These are phyloP conservation scores for Sussaba pulchella DNA, from an alignment of 2,888 invertebrate genomes.

Conservation along the genomic window DNA sequence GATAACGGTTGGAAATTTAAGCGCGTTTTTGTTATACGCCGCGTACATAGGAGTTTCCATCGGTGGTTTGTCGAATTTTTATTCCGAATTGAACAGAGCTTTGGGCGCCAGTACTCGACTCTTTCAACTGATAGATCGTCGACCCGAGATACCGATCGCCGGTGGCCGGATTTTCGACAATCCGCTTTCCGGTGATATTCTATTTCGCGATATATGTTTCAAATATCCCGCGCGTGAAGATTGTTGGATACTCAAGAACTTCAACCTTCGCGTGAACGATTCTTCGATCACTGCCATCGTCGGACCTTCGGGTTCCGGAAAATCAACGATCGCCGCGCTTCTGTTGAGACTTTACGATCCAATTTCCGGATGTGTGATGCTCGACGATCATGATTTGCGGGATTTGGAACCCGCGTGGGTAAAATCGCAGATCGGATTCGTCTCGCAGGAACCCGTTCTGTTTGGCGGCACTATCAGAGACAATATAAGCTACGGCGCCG, in stretches of 20 bases:
- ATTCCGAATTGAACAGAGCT: slow-evolving; percentile 96
- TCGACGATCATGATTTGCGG: slow-evolving; percentile 92
- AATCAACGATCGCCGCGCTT: slow-evolving; percentile 95
- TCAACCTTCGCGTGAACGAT: slow-evolving; percentile 88
- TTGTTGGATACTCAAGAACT: slow-evolving; percentile 87
- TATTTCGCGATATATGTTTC: slow-evolving; percentile 91
- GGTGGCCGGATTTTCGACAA: slow-evolving; percentile 84
- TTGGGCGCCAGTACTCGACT: slow-evolving; percentile 95
- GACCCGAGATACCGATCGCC: slow-evolving; percentile 90
- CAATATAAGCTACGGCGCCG: slow-evolving; percentile 95
- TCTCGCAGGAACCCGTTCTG: slow-evolving; percentile 95
- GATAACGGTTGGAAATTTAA: slow-evolving; percentile 94
- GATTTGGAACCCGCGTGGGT: slow-evolving; percentile 94
- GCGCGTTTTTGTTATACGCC: slow-evolving; percentile 97
- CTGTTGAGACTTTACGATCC: slow-evolving; percentile 96
- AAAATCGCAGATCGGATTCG: slow-evolving; percentile 94
- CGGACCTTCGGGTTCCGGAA: slow-evolving; percentile 97
- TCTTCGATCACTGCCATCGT: slow-evolving; percentile 92
- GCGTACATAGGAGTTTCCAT: slow-evolving; percentile 97
- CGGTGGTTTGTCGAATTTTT: slow-evolving; percentile 95
- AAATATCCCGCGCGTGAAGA: slow-evolving; percentile 89
- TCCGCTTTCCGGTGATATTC: slow-evolving; percentile 88
- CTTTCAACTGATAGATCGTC: slow-evolving; percentile 95
- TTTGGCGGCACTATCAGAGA: slow-evolving; percentile 96
- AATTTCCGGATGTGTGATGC: slow-evolving; percentile 87